Conservation (phyloP, 2,888 invertebrate genomes). For the Abscondita cerata region DNA sequence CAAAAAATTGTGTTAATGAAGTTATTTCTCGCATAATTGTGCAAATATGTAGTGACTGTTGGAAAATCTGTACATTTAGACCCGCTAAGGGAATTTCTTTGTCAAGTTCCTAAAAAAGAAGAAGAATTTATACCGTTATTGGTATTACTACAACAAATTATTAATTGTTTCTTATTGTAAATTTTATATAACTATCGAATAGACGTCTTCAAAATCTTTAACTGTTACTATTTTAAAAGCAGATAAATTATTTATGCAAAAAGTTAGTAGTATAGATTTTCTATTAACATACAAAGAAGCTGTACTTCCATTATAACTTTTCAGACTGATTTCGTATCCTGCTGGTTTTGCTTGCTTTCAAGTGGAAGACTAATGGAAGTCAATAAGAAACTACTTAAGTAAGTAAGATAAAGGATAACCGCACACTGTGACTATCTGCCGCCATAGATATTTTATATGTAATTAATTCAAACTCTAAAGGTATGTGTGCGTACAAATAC, state of each 20-base stretch:
- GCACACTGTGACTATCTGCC: constrained; percentile 11
- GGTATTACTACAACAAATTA: no score
- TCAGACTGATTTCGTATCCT: constrained; percentile 6
- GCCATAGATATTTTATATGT: constrained; percentile 3
- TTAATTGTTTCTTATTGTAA: no score
- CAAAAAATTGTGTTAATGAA: no score
- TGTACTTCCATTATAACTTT: constrained; percentile 8
- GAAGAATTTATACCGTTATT: no score
- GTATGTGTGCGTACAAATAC: not conserved
- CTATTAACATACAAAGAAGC: constrained; percentile 10
- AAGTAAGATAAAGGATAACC: constrained; percentile 10
- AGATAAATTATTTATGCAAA: not conserved
- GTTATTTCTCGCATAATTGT: no score
- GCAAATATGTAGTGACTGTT: no score
- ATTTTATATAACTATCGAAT: no score
- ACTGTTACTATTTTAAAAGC: not conserved
- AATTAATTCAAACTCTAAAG: constrained; percentile 5
- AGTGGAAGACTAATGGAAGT: constrained; percentile 13
- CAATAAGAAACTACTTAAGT: constrained; percentile 11
- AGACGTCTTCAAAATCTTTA: not conserved
- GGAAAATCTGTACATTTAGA: no score
- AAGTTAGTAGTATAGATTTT: not conserved
- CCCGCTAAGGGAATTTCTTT: no score
- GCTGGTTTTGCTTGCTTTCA: constrained; percentile 7
- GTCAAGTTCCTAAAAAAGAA: no score